A percentile compares a stretch with the other conserved stretches of the same genome.
Conservation (phyloP, 2,797 vertebrate species). For the Pseudocheirus occidentalis region DNA sequence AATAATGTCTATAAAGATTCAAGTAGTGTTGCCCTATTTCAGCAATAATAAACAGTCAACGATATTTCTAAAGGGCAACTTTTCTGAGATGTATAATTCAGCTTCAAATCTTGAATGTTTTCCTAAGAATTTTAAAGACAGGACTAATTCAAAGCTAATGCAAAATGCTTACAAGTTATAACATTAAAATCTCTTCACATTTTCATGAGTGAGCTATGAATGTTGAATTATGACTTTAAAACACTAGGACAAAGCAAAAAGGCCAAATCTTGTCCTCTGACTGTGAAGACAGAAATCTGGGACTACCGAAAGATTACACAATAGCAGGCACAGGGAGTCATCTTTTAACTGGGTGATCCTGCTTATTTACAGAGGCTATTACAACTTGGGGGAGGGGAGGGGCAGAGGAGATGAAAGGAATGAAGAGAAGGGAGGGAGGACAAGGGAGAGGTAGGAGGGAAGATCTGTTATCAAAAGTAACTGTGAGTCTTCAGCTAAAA, state of each 20-base stretch:
- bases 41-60: constrained; percentile 69
- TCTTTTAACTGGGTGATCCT: constrained; percentile 26
- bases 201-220: constrained; percentile 15
- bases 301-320: constrained; percentile 1
- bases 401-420: neutral
- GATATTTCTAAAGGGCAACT: constrained; percentile 49
- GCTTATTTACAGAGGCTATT: neutral
- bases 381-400: neutral
- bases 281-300: neutral
- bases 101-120: constrained; percentile 68
- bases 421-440: neutral
- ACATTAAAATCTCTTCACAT: constrained; percentile 4
- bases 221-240: constrained; percentile 26
- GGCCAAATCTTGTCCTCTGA: neutral
- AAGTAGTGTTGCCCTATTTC: constrained; percentile 56
- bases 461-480: constrained; percentile 64
- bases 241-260: neutral
- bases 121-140: constrained; percentile 6
- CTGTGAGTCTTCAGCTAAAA: constrained; percentile 42
- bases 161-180: constrained; percentile 15
- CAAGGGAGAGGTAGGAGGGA: neutral
- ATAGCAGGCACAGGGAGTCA: neutral
- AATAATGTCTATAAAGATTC: constrained; percentile 61
- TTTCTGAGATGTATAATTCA: constrained; percentile 71
- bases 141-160: constrained; percentile 18